Evolutionary conservation across 2,888 invertebrate species (phyloP).

Genomic region (Andrena camellia): DNA sequence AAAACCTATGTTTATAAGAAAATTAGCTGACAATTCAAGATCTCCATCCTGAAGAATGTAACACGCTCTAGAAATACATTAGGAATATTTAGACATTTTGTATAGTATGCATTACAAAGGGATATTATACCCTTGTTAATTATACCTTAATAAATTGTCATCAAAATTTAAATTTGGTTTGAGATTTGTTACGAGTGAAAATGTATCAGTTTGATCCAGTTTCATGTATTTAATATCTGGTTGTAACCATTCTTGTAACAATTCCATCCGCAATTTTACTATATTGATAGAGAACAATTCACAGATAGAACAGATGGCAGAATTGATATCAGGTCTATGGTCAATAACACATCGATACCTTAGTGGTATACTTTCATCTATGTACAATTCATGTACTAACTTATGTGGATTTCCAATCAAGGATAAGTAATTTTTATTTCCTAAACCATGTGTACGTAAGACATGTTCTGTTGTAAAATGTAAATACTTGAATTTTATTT

Average conservation of each 20-base stretch:
- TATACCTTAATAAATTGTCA: slow-evolving; percentile 77
- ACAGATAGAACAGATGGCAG: slow-evolving; percentile 84
- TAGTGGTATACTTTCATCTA: slow-evolving; percentile 85
- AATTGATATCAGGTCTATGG: slow-evolving; percentile 85
- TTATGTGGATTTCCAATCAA: slow-evolving; percentile 84
- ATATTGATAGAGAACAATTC: slow-evolving; percentile 84
- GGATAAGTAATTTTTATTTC: slow-evolving; percentile 84
- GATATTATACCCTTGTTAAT: background rate
- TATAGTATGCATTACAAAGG: background rate
- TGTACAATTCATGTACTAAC: slow-evolving; percentile 85
- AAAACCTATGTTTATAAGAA: slow-evolving; percentile 81
- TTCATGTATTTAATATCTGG: slow-evolving; percentile 66
- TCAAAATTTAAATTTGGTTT: slow-evolving; percentile 66
- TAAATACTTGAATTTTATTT: slow-evolving; percentile 86
- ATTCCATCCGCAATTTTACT: slow-evolving; percentile 80
- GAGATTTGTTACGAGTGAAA: slow-evolving; percentile 28
- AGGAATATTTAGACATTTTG: background rate
- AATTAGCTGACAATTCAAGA: slow-evolving; percentile 74
- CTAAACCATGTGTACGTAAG: slow-evolving; percentile 84
- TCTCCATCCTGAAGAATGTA: slow-evolving; percentile 81
- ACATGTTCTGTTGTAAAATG: slow-evolving; percentile 85
- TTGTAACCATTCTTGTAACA: slow-evolving; percentile 84
- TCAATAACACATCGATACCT: slow-evolving; percentile 79
- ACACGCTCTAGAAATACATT: slow-evolving; percentile 78
- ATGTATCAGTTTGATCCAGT: slow-evolving; percentile 74